Evolutionary conservation across 64 coral and sea anemone species (phyloP), one percentile per base, ranked within the genome.

Genomic region (Acropora yongei): DNA sequence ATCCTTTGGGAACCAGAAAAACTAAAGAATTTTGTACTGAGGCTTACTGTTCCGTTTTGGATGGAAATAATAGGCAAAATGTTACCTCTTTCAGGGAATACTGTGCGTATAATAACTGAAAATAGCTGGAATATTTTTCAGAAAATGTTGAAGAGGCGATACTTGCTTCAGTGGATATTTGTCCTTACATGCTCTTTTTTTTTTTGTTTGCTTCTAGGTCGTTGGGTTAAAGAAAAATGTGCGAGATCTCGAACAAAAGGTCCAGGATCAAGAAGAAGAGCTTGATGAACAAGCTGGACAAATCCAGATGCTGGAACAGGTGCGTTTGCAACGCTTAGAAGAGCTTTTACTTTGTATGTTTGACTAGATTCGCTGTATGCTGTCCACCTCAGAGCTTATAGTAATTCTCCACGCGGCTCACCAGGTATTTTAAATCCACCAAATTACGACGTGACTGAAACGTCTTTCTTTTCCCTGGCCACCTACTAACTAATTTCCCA

Each of bases 281-380:
- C 40, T 98, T 44, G 97, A 98, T 42, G 97, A 98, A 41, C 97
- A 98, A 66, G 97, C 97, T 0, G 94, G 94, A n/a, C 82, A 98
- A 82, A 96, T 98, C 49, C 97, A 98, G 41, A 75, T 96, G 67
- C 73, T 98, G 67, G 94, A 98, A 79, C 97, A 98, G 80, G 93
- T 97, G 51, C 2, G 41, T 75, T 13, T 0, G 51, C 58, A 30
- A 55, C 51, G 51, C 51, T 55, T 10, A 10, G 10, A 55, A 3
- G 5, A 7, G 51, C 41, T 61, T 82, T 16, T 82, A 12, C 51
- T 11, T 39, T 16, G 20, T 42, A 82, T 10, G 51, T 55, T 55
- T 55, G 8, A 57, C 9, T 41, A 9, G n/a, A 5, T 40, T 82
- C 8, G 8, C 6, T 63, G 14, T 13, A 30, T 30, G 30, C 30